Conservation (phyloP, 2,113 vertebrate genomes). For the Pao palembangensis region DNA sequence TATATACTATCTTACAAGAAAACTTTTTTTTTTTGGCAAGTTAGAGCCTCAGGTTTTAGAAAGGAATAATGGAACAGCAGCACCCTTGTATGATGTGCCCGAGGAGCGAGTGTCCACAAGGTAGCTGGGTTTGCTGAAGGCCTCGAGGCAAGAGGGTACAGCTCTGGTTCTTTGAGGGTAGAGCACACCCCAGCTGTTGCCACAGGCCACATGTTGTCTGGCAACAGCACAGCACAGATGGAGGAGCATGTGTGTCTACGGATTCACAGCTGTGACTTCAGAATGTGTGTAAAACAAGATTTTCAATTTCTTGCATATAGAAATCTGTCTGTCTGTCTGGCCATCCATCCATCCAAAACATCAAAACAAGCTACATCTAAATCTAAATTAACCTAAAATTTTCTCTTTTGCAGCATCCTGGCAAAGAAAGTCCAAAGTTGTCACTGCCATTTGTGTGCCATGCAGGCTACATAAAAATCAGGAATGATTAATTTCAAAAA, state of each 20-base stretch:
- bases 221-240: slow-evolving; percentile 57
- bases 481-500: background rate
- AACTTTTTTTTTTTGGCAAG: slow-evolving; percentile 24
- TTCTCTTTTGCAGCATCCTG: background rate
- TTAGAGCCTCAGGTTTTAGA: slow-evolving; percentile 14
- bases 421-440: background rate
- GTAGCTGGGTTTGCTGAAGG: slow-evolving; percentile 62
- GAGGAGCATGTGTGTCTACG: slow-evolving; percentile 13
- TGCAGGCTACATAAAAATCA: background rate
- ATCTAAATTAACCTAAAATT: no score
- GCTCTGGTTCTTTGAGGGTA: slow-evolving; percentile 56
- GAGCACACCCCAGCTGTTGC: slow-evolving; percentile 57
- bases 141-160: slow-evolving; percentile 59
- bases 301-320: background rate
- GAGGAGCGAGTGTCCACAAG: slow-evolving; percentile 43
- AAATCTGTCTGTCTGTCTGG: background rate
- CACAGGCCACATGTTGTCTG: slow-evolving; percentile 55
- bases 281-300: background rate
- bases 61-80: slow-evolving; percentile 39
- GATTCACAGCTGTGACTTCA: no score
- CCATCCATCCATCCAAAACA: background rate
- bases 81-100: slow-evolving; percentile 28
- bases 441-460: background rate
- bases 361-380: no score
- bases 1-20: no score